phyloP scores from a whole-genome alignment of 2,797 vertebrate genomes.

The Bucorvus abyssinicus region DNA sequence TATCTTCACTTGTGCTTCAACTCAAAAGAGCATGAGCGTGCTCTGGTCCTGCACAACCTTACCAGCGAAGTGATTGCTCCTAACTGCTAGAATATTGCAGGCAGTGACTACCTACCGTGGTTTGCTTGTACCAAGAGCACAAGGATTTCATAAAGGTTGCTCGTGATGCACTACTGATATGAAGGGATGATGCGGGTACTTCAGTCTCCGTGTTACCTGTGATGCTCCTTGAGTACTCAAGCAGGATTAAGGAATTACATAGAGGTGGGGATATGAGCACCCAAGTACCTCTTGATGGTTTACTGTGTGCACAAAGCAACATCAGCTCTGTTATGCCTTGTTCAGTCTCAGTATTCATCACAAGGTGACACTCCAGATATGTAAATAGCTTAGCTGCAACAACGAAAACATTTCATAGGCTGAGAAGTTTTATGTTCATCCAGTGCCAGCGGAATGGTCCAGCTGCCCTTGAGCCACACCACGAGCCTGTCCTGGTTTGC shows the following conservation, averaged over 20 bases:
- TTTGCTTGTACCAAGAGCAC: neutral
- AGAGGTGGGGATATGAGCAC: neutral
- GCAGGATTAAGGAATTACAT: neutral
- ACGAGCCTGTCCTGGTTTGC: neutral
- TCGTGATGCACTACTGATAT: neutral
- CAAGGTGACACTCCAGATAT: neutral
- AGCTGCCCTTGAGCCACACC: fast-evolving
- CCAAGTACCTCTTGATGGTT: neutral
- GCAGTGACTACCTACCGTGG: fast-evolving
- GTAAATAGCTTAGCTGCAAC: neutral
- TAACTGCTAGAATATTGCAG: neutral
- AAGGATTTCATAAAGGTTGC: neutral
- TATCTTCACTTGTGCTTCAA: neutral
- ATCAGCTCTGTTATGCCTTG: neutral
- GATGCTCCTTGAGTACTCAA: neutral
- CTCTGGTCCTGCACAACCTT: neutral
- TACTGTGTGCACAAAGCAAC: neutral
- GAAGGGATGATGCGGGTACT: neutral
- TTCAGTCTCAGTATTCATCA: neutral
- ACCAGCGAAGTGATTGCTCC: neutral
- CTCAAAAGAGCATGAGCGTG: neutral
- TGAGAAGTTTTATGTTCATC: neutral
- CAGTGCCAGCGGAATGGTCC: neutral
- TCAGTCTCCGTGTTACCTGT: neutral
- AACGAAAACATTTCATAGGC: neutral